Percentiles rank a stretch among this genome's conserved stretches.
Conservation (phyloP, 2,888 invertebrate genomes). For the Drosophila anomelani region DNA sequence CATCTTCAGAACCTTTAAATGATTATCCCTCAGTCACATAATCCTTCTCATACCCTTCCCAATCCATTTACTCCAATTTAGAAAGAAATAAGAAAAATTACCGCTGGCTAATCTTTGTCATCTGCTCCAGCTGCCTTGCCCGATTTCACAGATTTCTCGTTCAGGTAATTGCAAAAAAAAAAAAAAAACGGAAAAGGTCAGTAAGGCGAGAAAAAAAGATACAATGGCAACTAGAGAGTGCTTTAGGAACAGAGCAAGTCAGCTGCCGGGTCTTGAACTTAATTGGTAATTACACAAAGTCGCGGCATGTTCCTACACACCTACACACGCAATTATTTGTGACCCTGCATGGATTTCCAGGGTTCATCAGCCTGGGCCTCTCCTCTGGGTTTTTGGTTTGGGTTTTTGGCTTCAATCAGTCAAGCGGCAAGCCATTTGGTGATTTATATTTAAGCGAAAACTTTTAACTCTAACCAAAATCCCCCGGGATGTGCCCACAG, state of each 20-base stretch:
- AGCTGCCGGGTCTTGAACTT: constrained; percentile 58
- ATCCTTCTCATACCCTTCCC: constrained; percentile 37
- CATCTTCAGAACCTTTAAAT: background rate
- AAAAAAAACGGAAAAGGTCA: constrained; percentile 14
- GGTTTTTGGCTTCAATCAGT: constrained; percentile 53
- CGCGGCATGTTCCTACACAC: constrained; percentile 64
- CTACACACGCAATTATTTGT: constrained; percentile 26
- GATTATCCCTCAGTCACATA: background rate
- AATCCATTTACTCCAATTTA: constrained; percentile 24
- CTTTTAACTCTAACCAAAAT: constrained; percentile 78
- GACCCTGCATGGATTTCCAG: constrained; percentile 21
- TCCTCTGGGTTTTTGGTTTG: constrained; percentile 28
- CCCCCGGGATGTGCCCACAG: constrained; percentile 34
- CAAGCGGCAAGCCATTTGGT: constrained; percentile 65
- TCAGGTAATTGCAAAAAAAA: constrained; percentile 35
- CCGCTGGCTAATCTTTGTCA: constrained; percentile 76
- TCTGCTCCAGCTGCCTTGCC: constrained; percentile 67
- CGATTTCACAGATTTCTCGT: constrained; percentile 68
- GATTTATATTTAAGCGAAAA: constrained; percentile 79
- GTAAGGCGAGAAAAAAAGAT: constrained; percentile 6
- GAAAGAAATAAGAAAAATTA: constrained; percentile 65
- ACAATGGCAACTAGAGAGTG: constrained; percentile 9
- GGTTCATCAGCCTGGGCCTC: constrained; percentile 10
- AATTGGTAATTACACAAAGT: constrained; percentile 79
- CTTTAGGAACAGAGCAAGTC: constrained; percentile 27